phyloP scores from a whole-genome alignment of 2,888 invertebrate genomes.

The Athalia rosae region DNA sequence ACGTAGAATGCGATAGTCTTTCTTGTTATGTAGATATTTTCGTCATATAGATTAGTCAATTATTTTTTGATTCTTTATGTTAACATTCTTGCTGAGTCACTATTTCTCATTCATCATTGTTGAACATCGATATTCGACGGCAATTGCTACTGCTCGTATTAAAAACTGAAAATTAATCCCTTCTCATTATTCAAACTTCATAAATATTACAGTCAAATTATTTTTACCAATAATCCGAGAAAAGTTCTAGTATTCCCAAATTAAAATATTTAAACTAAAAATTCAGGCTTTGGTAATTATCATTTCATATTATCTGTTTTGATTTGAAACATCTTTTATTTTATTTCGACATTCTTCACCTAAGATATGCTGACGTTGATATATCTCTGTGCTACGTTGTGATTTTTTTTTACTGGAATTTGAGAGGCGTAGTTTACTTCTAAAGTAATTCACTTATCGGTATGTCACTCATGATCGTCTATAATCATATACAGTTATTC shows the following conservation, averaged over 20 bases:
- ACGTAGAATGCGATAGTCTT: constrained; percentile 59
- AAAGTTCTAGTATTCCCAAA: background rate
- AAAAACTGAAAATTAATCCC: no score
- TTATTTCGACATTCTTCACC: no score
- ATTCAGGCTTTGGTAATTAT: background rate
- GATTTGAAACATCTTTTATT: no score
- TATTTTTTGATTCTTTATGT: constrained; percentile 39
- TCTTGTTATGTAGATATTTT: constrained; percentile 15
- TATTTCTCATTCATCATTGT: background rate
- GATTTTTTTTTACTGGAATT: no score
- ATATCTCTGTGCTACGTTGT: no score
- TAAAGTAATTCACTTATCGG: constrained; percentile 4
- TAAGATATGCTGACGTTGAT: no score
- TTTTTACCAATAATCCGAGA: background rate
- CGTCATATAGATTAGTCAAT: constrained; percentile 57
- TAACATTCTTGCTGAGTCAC: background rate
- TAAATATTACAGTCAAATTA: background rate
- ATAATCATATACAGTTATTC: constrained; percentile 8
- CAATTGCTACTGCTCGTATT: no score
- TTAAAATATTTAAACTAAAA: background rate
- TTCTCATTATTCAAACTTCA: no score
- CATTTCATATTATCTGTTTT: background rate
- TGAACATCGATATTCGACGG: no score
- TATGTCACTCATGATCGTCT: constrained; percentile 10
- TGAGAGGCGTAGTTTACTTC: background rate